phyloP scores from a whole-genome alignment of 2,113 vertebrate species.

The Archocentrus centrarchus region DNA sequence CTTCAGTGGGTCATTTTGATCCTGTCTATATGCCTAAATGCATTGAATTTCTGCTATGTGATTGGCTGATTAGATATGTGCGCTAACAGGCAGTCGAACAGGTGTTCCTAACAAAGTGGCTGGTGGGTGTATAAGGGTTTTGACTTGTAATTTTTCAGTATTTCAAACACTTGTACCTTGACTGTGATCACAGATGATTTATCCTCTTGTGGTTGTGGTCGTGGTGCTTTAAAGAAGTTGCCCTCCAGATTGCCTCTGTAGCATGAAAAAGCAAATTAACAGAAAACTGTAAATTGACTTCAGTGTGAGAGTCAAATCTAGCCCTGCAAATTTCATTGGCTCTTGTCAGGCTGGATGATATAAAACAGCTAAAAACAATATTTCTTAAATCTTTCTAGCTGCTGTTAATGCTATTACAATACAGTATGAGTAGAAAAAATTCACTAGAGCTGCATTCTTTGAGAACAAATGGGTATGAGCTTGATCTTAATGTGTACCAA shows the following conservation, averaged over 20 bases:
- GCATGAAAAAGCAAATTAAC: background rate
- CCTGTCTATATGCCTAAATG: too few species aligned
- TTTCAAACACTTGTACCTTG: background rate
- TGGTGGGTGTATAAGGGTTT: background rate
- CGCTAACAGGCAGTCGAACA: background rate
- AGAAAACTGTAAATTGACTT: constrained; percentile 14
- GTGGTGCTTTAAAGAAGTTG: background rate
- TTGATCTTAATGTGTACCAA: background rate
- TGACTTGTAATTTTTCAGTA: background rate
- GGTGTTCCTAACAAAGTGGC: background rate
- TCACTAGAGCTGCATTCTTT: too few species aligned
- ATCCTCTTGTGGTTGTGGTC: background rate
- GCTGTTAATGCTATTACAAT: too few species aligned
- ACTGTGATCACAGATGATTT: background rate
- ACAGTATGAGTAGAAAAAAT: too few species aligned
- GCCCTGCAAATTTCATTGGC: too few species aligned
- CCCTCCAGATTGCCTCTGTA: background rate
- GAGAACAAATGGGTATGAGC: too few species aligned
- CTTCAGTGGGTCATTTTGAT: too few species aligned
- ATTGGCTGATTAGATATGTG: background rate
- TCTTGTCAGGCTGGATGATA: too few species aligned
- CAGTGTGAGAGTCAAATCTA: background rate
- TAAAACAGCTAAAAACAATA: too few species aligned
- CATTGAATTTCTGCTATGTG: background rate
- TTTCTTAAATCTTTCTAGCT: too few species aligned